Evolutionary conservation across 2,888 invertebrate species (phyloP).

Genomic region (Trichopria drosophilae): DNA sequence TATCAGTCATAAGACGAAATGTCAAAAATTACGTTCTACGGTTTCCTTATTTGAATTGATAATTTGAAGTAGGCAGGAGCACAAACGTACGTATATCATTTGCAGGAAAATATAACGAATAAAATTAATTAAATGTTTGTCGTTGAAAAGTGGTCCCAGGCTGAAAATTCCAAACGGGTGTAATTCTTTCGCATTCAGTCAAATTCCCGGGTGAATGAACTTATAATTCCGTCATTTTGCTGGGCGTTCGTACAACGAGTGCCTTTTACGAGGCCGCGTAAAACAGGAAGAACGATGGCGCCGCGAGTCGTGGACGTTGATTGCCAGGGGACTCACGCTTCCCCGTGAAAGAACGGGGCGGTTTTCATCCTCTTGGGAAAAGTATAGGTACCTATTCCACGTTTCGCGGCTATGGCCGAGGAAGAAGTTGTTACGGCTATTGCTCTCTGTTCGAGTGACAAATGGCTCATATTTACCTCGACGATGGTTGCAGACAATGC

Average conservation of each 20-base stretch:
- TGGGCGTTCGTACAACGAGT: conserved; percentile 48
- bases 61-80: too few species aligned
- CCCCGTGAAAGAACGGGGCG: conserved; percentile 29
- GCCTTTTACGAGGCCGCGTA: conserved; percentile 50
- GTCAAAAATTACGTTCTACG: too few species aligned
- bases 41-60: too few species aligned
- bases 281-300: conserved; percentile 47
- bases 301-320: conserved; percentile 51
- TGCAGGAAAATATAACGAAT: too few species aligned
- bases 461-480: conserved; percentile 54
- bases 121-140: too few species aligned
- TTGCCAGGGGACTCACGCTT: conserved; percentile 42
- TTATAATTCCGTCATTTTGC: conserved; percentile 50
- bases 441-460: conserved; percentile 52
- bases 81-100: too few species aligned
- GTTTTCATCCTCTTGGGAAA: conserved; percentile 22
- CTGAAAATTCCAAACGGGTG: too few species aligned
- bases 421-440: conserved; percentile 53
- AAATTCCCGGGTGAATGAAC: too few species aligned
- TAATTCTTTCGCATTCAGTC: too few species aligned
- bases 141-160: too few species aligned
- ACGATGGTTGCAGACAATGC: conserved; percentile 45
- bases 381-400: conserved; percentile 16
- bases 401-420: conserved; percentile 35
- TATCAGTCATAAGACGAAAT: too few species aligned